A percentile compares a stretch with the other conserved stretches of the same genome.
Conservation (phyloP, 2,888 invertebrate species). For the Drosophila sordidula region DNA sequence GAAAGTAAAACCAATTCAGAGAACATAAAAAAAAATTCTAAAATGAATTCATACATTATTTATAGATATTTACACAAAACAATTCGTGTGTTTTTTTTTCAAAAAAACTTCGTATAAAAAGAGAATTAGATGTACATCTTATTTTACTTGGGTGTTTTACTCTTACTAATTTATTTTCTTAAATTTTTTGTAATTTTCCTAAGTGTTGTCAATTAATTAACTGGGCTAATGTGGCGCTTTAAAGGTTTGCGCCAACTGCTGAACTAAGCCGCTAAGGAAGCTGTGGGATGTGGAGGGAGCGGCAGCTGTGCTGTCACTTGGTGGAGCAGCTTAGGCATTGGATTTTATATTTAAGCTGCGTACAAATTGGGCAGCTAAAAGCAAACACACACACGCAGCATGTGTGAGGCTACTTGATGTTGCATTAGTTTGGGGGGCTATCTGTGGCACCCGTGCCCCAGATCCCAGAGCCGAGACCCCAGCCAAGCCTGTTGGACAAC, state of each 20-base stretch:
- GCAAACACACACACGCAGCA: constrained; percentile 13
- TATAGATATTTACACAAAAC: too few relatives aligned
- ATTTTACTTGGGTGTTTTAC: too few relatives aligned
- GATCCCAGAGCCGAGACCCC: not conserved
- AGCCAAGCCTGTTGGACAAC: constrained; percentile 17
- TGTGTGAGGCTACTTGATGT: constrained; percentile 45
- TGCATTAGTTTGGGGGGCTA: constrained; percentile 51
- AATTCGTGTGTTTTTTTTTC: too few relatives aligned
- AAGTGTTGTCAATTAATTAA: constrained; percentile 25
- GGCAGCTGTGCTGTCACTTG: constrained; percentile 42
- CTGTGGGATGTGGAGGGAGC: not conserved
- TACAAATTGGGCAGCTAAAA: constrained; percentile 52
- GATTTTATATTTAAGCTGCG: constrained; percentile 52
- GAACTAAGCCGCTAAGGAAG: constrained; percentile 1
- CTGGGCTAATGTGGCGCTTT: constrained; percentile 17
- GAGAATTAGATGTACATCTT: too few relatives aligned
- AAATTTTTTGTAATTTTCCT: not conserved
- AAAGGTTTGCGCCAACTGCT: constrained; percentile 8
- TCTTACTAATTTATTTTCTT: not conserved
- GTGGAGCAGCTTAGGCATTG: constrained; percentile 25
- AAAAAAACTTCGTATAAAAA: too few relatives aligned
- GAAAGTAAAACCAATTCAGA: too few relatives aligned
- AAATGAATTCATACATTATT: too few relatives aligned
- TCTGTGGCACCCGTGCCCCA: not conserved
- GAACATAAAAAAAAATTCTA: too few relatives aligned